Conservation (phyloP, 1,140 invertebrate species). For the Myzus persicae region DNA sequence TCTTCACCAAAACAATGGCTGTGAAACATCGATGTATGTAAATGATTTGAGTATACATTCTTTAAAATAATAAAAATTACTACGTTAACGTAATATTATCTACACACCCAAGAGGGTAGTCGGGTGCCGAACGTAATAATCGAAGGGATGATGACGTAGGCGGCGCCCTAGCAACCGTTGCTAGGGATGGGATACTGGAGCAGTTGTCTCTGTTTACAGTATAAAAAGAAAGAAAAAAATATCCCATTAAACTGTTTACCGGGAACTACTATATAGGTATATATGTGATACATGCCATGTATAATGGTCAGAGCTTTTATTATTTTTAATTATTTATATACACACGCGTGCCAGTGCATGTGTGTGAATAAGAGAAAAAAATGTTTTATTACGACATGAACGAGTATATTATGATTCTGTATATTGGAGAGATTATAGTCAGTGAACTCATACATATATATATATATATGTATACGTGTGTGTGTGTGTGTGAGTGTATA, state of each 20-base stretch:
- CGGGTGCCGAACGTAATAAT: conserved; percentile 39
- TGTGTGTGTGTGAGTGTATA: too few relatives aligned
- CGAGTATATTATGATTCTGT: neutral
- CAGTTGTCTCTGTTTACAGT: conserved; percentile 25
- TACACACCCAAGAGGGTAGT: conserved; percentile 40
- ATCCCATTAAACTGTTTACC: conserved; percentile 8
- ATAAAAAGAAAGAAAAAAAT: neutral
- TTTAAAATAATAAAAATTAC: neutral
- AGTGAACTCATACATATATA: neutral
- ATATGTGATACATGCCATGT: neutral
- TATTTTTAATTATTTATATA: conserved; percentile 14
- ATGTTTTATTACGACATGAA: neutral
- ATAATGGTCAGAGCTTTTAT: neutral
- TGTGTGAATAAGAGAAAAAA: neutral
- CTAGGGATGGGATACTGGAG: conserved; percentile 28
- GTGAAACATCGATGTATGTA: neutral
- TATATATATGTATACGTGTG: neutral
- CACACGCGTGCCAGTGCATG: too few relatives aligned
- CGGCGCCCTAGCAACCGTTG: conserved; percentile 50
- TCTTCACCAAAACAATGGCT: neutral
- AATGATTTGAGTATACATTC: conserved; percentile 26
- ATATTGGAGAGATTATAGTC: neutral
- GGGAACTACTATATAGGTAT: neutral
- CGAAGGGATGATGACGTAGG: conserved; percentile 56
- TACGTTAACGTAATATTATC: conserved; percentile 1